Base-by-base conservation (phyloP, 1,140 invertebrate genomes). In the Orchesella cincta region DNA sequence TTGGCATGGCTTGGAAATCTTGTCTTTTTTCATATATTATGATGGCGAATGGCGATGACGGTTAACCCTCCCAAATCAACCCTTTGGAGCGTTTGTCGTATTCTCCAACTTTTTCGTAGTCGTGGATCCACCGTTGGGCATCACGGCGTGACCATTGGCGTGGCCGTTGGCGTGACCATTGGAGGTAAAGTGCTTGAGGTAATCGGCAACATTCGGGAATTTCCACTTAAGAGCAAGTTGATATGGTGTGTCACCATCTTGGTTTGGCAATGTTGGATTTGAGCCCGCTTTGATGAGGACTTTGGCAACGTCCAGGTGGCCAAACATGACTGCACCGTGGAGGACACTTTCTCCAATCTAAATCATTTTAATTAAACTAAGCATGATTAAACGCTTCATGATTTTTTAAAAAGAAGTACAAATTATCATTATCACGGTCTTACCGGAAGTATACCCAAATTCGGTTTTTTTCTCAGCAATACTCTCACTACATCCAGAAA, bases 301-400 rank as follows among this genome's bases (percentile, higher is more conserved):
- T 81, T 91, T 90, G 33, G 92, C 91, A 28, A 95, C 91, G 3
- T 91, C 87, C 84, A 94, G 88, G 82, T 95, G 93, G 8, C 94
- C 94, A 86, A 93, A 94, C 86, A 96, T 89, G 39, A 92, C 93
- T 18, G 95, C 94, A 35, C 93, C 94, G 87, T 97, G 94, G 31
- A 97, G 86, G 12, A 93, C 92, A 83, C 91, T 92, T 87, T 96
- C 94, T 1, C 95, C 95, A 87, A 96, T 97, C n/a, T n/a, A n/a
- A n/a, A n/a, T n/a, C n/a, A n/a, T n/a, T n/a, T n/a, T n/a, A n/a
- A n/a, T n/a, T 93, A 95, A 85, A 39, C 86, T 14, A 51, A 51
- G 12, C n/a, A 51, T 51, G 46, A n/a, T n/a, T 51, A 51, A 51
- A 51, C n/a, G 12, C 46, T 51, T 14, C 12, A 51, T 14, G 12